Evolutionary conservation across 2,888 invertebrate species (phyloP).

Genomic region (Mimachlamys varia): DNA sequence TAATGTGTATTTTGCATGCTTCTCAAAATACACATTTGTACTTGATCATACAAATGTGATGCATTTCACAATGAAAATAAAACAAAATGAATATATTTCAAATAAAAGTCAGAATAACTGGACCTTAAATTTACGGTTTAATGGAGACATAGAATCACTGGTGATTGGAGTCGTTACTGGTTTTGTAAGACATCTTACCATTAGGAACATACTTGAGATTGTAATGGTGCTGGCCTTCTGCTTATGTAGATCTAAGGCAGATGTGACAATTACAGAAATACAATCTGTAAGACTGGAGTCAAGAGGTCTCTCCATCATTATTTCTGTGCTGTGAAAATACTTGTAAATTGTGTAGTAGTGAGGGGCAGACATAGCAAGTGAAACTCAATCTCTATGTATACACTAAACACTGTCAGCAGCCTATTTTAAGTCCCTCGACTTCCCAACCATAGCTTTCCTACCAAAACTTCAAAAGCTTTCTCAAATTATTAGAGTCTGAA

Average conservation of each 20-base stretch:
- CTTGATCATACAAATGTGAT: too few species aligned
- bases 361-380: background rate
- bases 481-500: background rate
- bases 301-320: background rate
- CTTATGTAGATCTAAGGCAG: background rate
- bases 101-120: background rate
- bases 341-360: slow-evolving; percentile 31
- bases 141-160: background rate
- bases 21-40: too few species aligned
- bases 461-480: slow-evolving; percentile 21
- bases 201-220: background rate
- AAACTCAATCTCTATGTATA: background rate
- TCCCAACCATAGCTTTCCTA: background rate
- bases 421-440: background rate
- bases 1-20: background rate
- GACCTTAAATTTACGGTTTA: too few species aligned
- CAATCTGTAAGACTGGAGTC: slow-evolving; percentile 9
- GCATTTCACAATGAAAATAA: too few species aligned
- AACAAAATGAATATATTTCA: too few species aligned
- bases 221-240: background rate
- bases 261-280: slow-evolving; percentile 15
- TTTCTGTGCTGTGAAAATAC: slow-evolving; percentile 25
- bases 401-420: background rate
- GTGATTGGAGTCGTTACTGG: background rate
- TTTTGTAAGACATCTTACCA: background rate